Evolutionary conservation across 2,113 vertebrate species (phyloP).

Genomic region (Corvus cornix): DNA sequence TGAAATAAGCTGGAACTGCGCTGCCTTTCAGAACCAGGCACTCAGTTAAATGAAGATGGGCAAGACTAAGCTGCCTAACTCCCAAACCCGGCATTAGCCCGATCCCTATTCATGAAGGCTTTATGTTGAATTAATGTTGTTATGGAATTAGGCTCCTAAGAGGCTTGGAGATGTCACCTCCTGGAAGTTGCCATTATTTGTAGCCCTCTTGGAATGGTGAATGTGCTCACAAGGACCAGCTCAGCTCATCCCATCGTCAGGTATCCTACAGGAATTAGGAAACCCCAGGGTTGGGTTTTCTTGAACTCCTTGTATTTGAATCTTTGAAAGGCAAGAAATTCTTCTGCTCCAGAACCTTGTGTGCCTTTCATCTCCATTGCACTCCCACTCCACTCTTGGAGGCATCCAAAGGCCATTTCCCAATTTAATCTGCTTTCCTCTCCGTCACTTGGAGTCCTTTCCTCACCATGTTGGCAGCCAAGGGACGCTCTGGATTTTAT

Average conservation of each 20-base stretch:
- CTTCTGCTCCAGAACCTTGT: neutral
- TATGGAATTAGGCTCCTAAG: constrained; percentile 57
- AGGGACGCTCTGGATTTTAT: neutral
- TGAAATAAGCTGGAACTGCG: neutral
- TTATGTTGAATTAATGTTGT: constrained; percentile 57
- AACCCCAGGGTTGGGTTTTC: neutral
- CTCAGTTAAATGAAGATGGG: constrained; percentile 49
- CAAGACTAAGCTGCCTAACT: constrained; percentile 59
- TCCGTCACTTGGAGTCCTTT: neutral
- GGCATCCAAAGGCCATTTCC: neutral
- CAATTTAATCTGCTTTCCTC: neutral
- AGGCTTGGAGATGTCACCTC: constrained; percentile 56
- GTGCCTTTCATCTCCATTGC: neutral
- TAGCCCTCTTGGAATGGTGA: neutral
- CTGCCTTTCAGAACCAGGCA: neutral
- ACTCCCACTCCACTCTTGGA: neutral
- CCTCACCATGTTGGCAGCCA: rapidly evolving
- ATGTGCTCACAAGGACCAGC: neutral
- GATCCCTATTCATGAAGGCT: constrained; percentile 40
- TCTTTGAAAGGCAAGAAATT: neutral
- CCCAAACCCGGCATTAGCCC: constrained; percentile 33
- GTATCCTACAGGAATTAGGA: neutral
- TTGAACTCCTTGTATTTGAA: rapidly evolving
- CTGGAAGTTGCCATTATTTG: constrained; percentile 8
- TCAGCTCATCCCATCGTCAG: neutral